Conservation (phyloP, 1,140 invertebrate species). For the Diorhabda carinulata region DNA sequence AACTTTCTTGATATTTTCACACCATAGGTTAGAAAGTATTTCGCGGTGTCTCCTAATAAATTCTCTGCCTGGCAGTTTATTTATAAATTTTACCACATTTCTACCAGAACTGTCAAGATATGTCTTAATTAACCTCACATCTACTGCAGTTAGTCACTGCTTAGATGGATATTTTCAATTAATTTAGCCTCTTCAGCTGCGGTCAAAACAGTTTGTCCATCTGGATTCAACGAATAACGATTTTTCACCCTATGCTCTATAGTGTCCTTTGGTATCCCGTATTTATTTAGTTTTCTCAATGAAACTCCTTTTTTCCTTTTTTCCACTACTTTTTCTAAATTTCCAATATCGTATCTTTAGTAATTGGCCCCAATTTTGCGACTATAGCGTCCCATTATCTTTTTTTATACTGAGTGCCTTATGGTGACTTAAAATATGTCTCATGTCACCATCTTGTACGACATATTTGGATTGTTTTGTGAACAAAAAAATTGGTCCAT, state of each 20-base stretch:
- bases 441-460: too few species aligned
- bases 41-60: not conserved
- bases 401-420: too few species aligned
- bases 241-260: not conserved
- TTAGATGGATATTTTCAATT: not conserved
- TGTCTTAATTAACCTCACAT: not conserved
- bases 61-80: not conserved
- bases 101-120: constrained; percentile 3
- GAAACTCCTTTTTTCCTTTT: not conserved
- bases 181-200: not conserved
- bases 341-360: too few species aligned
- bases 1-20: not conserved
- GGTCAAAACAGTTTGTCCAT: not conserved
- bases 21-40: not conserved
- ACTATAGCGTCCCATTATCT: too few species aligned
- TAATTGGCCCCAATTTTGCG: too few species aligned
- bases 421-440: too few species aligned
- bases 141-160: not conserved
- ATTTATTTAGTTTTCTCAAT: not conserved
- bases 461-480: too few species aligned
- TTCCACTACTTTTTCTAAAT: too few species aligned
- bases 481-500: too few species aligned
- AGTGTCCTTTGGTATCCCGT: not conserved
- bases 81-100: not conserved
- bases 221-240: not conserved